Percentiles rank a stretch among this genome's conserved stretches.
Conservation (phyloP, 2,113 vertebrate genomes). For the Cryptotis parvus region DNA sequence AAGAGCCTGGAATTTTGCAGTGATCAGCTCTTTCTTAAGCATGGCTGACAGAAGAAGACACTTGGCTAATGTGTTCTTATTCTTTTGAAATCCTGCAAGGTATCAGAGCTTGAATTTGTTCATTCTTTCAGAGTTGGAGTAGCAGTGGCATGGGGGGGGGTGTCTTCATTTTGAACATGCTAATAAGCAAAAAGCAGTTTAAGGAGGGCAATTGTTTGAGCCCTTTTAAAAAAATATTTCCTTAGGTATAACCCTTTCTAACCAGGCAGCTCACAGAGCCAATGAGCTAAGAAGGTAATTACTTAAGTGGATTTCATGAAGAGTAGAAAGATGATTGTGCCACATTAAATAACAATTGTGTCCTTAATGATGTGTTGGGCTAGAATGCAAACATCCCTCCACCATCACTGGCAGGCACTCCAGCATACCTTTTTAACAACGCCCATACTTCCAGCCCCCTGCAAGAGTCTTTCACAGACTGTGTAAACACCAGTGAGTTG, state of each 20-base stretch:
- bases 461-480: constrained; percentile 82
- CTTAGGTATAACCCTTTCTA: constrained; percentile 86
- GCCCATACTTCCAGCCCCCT: constrained; percentile 84
- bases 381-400: constrained; percentile 90
- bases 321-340: constrained; percentile 92
- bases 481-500: constrained; percentile 81
- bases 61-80: constrained; percentile 42
- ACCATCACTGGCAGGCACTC: constrained; percentile 82
- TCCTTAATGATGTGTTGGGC: constrained; percentile 92
- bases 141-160: background rate
- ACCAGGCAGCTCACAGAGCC: constrained; percentile 88
- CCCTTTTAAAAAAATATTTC: constrained; percentile 75
- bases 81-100: constrained; percentile 11
- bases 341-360: constrained; percentile 95
- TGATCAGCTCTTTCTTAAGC: constrained; percentile 60
- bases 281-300: constrained; percentile 94
- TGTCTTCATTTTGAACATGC: constrained; percentile 59
- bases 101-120: constrained; percentile 16
- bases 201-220: constrained; percentile 73
- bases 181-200: constrained; percentile 62
- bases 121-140: constrained; percentile 26
- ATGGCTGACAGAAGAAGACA: background rate
- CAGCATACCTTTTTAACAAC: constrained; percentile 90
- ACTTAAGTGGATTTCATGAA: constrained; percentile 92
- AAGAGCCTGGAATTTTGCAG: constrained; percentile 4